Evolutionary conservation across 2,113 vertebrate genomes (phyloP), one percentile per base, ranked within the genome.

Genomic region (Anoura caudifer): DNA sequence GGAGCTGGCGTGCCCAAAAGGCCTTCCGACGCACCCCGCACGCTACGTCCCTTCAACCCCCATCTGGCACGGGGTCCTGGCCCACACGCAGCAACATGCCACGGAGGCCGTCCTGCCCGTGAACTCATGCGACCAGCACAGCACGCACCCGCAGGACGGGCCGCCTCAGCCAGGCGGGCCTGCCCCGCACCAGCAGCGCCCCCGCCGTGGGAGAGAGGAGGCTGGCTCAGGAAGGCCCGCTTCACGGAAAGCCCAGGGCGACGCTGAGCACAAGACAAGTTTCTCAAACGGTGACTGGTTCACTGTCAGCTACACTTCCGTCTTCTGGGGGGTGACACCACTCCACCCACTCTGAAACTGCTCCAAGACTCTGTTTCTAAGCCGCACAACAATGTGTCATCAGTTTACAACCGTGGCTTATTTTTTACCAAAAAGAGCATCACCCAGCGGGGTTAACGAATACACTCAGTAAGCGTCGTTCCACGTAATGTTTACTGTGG

Each of bases 301-400:
- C 76, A 19, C 52, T 94, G 28, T 70, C 45, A 69, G 36, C 13
- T 67, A 47, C 0, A 54, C 41, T 8, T 75, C 41, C 80, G 52
- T 22, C 28, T 56, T 16, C 45, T 47, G 45, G 14, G 2, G 59
- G 63, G 17, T n/a, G 43, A 81, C 75, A 59, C 41, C 28, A 70
- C 10, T 5, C 9, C 3, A 31, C 45, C 12, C 52, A 33, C 72
- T 94, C 19, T 63, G 6, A 24, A 87, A 87, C 2, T 67, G 15
- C 2, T 43, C 52, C 93, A 67, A 50, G 93, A 76, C 79, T 87
- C n/a, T 69, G 19, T n/a, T 38, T 88, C 67, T 73, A 77, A 54
- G 11, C 20, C 47, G 63, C 50, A 47, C 0, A 4, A 36, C 12
- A 88, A 52, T 0, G 5, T 9, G 38, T 36, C 61, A n/a, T 43